Conservation (phyloP, 2,888 invertebrate genomes). For the Catocala sponsa region DNA sequence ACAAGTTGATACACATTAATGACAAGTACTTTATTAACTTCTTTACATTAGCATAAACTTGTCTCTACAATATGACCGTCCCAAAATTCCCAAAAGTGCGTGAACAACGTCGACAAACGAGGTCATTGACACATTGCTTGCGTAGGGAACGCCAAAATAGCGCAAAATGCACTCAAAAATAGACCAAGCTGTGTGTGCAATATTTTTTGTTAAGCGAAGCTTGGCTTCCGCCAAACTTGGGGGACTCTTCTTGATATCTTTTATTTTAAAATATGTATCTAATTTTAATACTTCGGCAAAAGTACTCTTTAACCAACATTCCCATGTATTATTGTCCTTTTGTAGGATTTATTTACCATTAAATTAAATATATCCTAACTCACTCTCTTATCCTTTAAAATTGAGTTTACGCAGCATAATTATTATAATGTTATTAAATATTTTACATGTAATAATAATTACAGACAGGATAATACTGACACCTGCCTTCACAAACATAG, state of each 20-base stretch:
- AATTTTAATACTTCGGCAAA: background rate
- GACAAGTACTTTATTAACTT: conserved; percentile 34
- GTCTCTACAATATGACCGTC: conserved; percentile 67
- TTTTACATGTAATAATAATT: too few relatives aligned
- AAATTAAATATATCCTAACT: too few relatives aligned
- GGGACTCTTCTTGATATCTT: conserved; percentile 45
- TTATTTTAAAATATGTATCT: background rate
- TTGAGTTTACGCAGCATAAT: too few relatives aligned
- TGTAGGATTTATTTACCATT: too few relatives aligned
- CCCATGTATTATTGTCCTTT: too few relatives aligned
- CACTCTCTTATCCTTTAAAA: too few relatives aligned
- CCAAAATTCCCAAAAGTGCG: conserved; percentile 85
- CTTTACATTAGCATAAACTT: conserved; percentile 52
- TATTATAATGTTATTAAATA: too few relatives aligned
- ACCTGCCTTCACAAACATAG: too few relatives aligned
- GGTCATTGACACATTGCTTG: conserved; percentile 85
- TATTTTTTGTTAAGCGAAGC: conserved; percentile 81
- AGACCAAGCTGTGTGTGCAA: conserved; percentile 86
- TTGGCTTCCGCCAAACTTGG: conserved; percentile 69
- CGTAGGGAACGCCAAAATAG: conserved; percentile 88
- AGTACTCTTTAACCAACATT: too few relatives aligned
- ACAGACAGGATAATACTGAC: too few relatives aligned
- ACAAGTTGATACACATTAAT: conserved; percentile 8
- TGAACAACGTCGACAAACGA: conserved; percentile 84
- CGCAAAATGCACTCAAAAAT: conserved; percentile 88